phyloP scores from a whole-genome alignment of 2,797 vertebrate genomes.

The Spinibarbus caldwelli region DNA sequence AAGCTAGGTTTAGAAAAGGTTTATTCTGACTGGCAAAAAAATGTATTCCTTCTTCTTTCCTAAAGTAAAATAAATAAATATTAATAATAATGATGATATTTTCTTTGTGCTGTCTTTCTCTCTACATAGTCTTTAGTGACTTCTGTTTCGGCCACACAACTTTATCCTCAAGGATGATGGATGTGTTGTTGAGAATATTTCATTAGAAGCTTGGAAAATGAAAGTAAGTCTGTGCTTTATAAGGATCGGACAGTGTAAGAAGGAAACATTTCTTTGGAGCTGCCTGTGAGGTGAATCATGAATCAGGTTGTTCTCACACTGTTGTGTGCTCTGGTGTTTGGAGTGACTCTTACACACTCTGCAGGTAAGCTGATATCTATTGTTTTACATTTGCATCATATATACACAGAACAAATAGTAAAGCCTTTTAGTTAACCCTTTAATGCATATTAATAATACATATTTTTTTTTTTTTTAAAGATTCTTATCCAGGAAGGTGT shows the following conservation, averaged over 20 bases:
- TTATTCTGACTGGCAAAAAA: neutral
- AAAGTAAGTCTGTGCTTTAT: conserved; percentile 44
- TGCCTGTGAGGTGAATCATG: conserved; percentile 31
- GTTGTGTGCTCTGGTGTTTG: conserved; percentile 45
- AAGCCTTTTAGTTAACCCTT: neutral
- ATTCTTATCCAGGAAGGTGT: neutral
- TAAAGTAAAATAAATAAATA: neutral
- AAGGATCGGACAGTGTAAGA: neutral
- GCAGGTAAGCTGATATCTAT: conserved; percentile 46
- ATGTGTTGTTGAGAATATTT: neutral
- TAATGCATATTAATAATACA: neutral
- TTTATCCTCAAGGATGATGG: neutral
- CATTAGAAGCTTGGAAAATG: conserved; percentile 38
- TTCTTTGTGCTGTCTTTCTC: neutral
- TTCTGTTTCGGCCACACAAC: neutral
- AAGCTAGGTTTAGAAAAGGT: neutral
- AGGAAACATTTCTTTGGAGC: neutral
- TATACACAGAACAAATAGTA: neutral
- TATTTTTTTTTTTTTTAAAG: neutral
- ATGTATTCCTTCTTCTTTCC: neutral
- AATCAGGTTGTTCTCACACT: conserved; percentile 29
- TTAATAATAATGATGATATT: neutral
- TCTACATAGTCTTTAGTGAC: neutral
- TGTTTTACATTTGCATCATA: neutral
- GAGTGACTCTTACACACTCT: conserved; percentile 30